Conservation (phyloP, 2,888 invertebrate genomes). For the Tenthredo livida region DNA sequence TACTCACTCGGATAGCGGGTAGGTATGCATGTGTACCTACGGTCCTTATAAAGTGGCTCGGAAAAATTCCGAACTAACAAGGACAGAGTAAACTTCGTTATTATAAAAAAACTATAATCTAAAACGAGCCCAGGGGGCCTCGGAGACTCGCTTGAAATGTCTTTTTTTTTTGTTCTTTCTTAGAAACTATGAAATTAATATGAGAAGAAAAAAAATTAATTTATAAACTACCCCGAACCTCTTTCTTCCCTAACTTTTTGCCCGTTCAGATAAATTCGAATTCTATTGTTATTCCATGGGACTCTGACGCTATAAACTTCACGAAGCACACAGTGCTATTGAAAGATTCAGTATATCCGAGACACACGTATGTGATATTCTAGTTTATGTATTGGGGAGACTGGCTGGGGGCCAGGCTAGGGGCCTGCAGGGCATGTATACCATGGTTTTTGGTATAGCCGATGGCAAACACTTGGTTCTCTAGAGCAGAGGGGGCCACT, state of each 20-base stretch:
- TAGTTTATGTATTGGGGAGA: background rate
- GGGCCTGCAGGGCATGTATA: constrained; percentile 37
- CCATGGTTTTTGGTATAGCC: constrained; percentile 49
- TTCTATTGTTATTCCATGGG: constrained; percentile 19
- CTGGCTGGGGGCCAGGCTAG: constrained; percentile 30
- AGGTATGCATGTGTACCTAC: background rate
- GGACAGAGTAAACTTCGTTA: background rate
- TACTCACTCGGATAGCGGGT: constrained; percentile 18
- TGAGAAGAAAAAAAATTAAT: background rate
- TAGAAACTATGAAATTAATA: background rate
- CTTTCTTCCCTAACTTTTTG: background rate
- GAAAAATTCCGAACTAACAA: constrained; percentile 11
- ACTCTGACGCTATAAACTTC: constrained; percentile 6
- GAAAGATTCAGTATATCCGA: constrained; percentile 42
- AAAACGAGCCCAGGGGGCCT: background rate
- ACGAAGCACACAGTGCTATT: constrained; percentile 7
- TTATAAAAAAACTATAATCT: too few species aligned
- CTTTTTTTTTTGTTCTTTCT: too few species aligned
- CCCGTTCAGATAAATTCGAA: background rate
- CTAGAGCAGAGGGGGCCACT: constrained; percentile 55
- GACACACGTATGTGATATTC: background rate
- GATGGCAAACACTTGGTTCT: constrained; percentile 46
- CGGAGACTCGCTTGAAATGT: background rate
- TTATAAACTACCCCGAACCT: background rate
- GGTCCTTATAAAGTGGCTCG: background rate